These are phyloP conservation scores for Leucophenga montana DNA, from an alignment of 2,888 invertebrate genomes.

Conservation along the genomic window DNA sequence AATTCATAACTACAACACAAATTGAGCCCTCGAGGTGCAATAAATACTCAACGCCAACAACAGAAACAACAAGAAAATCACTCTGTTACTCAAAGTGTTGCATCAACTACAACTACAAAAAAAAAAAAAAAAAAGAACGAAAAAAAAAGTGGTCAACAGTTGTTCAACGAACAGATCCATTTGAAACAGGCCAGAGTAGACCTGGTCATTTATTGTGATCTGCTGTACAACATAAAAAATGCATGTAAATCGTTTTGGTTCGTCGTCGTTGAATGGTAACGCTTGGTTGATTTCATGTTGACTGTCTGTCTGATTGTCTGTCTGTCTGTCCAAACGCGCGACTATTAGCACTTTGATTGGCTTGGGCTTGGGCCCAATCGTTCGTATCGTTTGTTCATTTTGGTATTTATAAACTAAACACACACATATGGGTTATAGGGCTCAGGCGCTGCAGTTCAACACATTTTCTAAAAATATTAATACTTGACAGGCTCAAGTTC, in stretches of 20 bases:
- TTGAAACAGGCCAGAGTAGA: too few relatives aligned
- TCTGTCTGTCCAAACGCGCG: background rate
- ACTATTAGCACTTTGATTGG: slow-evolving; percentile 31
- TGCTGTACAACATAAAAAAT: slow-evolving; percentile 23
- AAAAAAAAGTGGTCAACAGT: too few relatives aligned
- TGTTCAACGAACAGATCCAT: too few relatives aligned
- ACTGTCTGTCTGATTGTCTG: background rate
- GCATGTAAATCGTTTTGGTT: slow-evolving; percentile 25
- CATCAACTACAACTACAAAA: slow-evolving; percentile 18
- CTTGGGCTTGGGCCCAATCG: slow-evolving; percentile 7
- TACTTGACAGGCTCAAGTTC: too few relatives aligned
- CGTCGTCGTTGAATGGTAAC: background rate
- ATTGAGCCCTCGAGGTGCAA: slow-evolving; percentile 36
- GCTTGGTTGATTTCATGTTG: slow-evolving; percentile 20
- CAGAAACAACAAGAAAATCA: slow-evolving; percentile 2
- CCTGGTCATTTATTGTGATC: background rate
- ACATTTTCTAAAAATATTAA: too few relatives aligned
- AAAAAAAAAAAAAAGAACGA: too few relatives aligned
- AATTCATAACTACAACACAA: slow-evolving; percentile 36
- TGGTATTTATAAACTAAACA: background rate
- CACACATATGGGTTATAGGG: too few relatives aligned
- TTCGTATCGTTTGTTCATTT: background rate
- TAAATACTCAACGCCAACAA: slow-evolving; percentile 34
- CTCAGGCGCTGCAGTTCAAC: too few relatives aligned
- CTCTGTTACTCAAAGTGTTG: slow-evolving; percentile 4